Evolutionary conservation across 2,797 vertebrate species (phyloP).

Genomic region (Sarcophilus harrisii): DNA sequence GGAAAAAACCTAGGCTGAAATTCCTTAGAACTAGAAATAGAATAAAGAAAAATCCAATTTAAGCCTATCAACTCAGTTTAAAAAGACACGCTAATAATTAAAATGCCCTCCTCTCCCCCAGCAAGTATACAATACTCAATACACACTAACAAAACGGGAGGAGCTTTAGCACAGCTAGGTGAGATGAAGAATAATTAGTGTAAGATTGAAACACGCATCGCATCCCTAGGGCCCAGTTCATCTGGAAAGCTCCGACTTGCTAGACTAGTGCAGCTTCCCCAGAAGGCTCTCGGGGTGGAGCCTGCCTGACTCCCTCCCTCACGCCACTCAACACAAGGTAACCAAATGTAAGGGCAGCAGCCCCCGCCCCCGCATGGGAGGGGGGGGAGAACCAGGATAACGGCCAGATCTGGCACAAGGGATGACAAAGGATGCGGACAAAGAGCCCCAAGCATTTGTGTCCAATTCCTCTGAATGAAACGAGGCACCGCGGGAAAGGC

Average conservation of each 20-base stretch:
- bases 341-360: neutral
- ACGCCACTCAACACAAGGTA: neutral
- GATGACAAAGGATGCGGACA: neutral
- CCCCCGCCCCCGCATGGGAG: neutral
- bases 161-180: neutral
- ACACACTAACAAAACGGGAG: neutral
- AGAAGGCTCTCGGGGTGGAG: neutral
- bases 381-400: neutral
- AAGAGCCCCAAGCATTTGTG: neutral
- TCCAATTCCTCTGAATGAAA: neutral
- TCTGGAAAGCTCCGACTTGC: too few species aligned
- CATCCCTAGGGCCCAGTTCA: neutral
- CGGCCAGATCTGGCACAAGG: too few species aligned
- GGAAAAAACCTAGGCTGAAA: neutral
- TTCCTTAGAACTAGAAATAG: neutral
- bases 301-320: neutral
- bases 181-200: rapidly evolving
- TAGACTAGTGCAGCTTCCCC: neutral
- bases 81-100: neutral
- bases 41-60: neutral
- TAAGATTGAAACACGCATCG: neutral
- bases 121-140: neutral
- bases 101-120: too few species aligned
- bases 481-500: neutral
- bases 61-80: neutral